These are phyloP conservation scores for Rhinogobio ventralis DNA, from an alignment of 2,797 vertebrate species.

Conservation along the genomic window DNA sequence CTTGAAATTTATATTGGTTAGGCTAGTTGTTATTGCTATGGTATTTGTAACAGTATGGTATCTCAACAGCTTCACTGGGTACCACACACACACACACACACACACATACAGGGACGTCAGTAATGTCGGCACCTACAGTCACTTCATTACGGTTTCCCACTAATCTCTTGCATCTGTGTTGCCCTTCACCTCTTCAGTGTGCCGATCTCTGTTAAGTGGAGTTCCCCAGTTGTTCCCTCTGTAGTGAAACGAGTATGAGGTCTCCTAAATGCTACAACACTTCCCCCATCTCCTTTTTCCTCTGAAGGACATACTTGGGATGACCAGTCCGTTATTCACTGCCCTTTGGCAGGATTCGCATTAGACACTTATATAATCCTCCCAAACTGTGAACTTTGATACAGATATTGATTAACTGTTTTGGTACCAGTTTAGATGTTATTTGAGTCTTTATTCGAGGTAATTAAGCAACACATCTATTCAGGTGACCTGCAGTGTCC, in stretches of 20 bases:
- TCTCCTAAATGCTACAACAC: not conserved
- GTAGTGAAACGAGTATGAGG: accelerated
- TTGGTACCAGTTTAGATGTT: not conserved
- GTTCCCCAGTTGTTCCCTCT: not conserved
- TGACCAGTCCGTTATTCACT: not conserved
- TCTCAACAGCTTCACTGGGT: no score
- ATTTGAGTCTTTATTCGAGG: not conserved
- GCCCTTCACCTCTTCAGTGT: not conserved
- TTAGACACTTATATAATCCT: no score
- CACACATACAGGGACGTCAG: no score
- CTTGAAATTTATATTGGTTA: no score
- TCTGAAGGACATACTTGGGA: not conserved
- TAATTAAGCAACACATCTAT: not conserved
- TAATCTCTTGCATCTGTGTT: no score
- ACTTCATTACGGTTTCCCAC: not conserved
- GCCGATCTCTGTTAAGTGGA: not conserved
- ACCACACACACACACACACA: no score
- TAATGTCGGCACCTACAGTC: not conserved
- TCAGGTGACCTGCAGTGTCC: not conserved
- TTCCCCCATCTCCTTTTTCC: not conserved
- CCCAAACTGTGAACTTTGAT: not conserved
- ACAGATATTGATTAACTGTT: no score
- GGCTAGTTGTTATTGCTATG: no score
- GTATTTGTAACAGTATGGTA: no score
- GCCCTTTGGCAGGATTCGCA: not conserved